These are phyloP conservation scores for Liasis olivaceus DNA, from an alignment of 2,797 vertebrate genomes.

Conservation along the genomic window DNA sequence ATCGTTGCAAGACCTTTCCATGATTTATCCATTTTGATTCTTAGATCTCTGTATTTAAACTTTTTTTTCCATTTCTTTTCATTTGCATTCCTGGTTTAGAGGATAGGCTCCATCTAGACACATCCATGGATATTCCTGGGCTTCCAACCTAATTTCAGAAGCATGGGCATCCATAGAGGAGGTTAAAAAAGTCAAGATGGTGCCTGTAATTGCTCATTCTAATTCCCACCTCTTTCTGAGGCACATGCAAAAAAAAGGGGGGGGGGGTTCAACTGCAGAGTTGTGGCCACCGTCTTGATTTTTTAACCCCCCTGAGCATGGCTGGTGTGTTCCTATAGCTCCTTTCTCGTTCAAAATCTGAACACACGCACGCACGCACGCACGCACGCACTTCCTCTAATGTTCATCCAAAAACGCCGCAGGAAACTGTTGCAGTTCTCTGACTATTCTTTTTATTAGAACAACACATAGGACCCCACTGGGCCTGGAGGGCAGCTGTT, in stretches of 20 bases:
- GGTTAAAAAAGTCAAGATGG: background rate
- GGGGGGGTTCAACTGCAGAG: background rate
- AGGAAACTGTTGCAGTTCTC: constrained; percentile 46
- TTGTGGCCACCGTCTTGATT: background rate
- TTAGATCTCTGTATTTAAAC: background rate
- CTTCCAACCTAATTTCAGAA: background rate
- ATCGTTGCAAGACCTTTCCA: background rate
- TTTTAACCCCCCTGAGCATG: background rate
- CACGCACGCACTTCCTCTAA: background rate
- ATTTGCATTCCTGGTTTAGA: background rate
- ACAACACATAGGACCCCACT: constrained; percentile 78
- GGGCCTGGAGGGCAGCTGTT: constrained; percentile 69
- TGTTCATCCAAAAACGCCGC: constrained; percentile 17
- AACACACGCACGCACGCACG: background rate
- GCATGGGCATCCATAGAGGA: background rate
- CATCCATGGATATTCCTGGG: background rate
- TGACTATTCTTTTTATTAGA: constrained; percentile 79
- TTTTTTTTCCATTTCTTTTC: background rate
- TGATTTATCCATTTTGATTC: background rate
- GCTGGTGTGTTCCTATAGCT: background rate
- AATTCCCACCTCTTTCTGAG: background rate
- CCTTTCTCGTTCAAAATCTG: background rate
- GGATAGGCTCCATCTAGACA: background rate
- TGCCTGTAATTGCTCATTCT: background rate
- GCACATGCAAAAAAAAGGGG: background rate